Evolutionary conservation across 2,113 vertebrate species (phyloP).

Genomic region (Gallinago media): DNA sequence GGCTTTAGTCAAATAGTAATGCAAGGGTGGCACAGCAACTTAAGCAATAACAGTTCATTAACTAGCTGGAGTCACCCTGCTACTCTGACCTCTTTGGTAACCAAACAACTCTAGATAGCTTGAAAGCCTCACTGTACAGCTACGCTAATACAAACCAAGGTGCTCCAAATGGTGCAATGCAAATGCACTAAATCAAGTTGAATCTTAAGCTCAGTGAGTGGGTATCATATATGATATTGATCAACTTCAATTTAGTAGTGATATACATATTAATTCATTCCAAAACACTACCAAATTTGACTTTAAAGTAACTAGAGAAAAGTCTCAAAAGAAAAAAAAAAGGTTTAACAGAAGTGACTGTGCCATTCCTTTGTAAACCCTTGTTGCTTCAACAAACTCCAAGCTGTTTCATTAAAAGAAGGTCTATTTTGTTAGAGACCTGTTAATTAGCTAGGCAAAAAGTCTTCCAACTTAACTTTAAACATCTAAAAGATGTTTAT

Average conservation of each 20-base stretch:
- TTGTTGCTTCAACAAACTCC: not conserved
- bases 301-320: not conserved
- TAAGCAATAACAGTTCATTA: not conserved
- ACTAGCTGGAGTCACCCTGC: not conserved
- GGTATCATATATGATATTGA: rapidly evolving
- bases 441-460: not conserved
- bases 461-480: not conserved
- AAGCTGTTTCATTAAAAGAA: not conserved
- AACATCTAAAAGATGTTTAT: not conserved
- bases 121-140: not conserved
- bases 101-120: not conserved
- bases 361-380: not conserved
- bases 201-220: not conserved
- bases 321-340: not conserved
- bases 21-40: not conserved
- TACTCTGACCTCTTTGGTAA: not conserved
- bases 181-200: not conserved
- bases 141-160: not conserved
- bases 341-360: not conserved
- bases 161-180: not conserved
- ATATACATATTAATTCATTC: not conserved
- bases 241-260: not conserved
- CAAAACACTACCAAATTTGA: not conserved
- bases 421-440: not conserved
- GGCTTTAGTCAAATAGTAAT: slow-evolving; percentile 5